Conservation (phyloP, 2,797 vertebrate genomes). For the Spea hammondii region DNA sequence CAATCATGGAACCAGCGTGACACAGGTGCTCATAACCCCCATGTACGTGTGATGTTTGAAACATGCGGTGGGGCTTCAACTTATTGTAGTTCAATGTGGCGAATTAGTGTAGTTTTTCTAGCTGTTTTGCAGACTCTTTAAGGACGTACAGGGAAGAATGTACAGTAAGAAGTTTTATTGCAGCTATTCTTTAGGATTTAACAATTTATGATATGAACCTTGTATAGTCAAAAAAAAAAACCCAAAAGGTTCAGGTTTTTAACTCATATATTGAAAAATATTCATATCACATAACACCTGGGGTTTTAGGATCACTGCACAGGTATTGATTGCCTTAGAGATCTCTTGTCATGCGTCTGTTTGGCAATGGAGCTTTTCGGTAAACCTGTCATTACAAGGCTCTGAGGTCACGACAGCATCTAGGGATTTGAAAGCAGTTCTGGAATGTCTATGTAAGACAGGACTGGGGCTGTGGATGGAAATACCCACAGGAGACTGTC, state of each 20-base stretch:
- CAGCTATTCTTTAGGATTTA: background rate
- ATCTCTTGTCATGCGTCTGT: constrained; percentile 21
- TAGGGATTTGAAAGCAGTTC: constrained; percentile 4
- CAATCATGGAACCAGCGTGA: background rate
- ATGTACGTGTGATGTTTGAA: constrained; percentile 38
- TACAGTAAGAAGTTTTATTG: background rate
- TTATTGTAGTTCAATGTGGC: constrained; percentile 23
- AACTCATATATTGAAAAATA: constrained; percentile 6
- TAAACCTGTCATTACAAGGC: constrained; percentile 9
- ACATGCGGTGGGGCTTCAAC: constrained; percentile 29
- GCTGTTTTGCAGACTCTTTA: constrained; percentile 28
- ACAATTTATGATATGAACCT: background rate
- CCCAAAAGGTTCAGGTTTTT: background rate
- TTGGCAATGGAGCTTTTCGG: constrained; percentile 31
- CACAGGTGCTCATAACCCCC: constrained; percentile 16
- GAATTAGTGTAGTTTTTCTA: constrained; percentile 16
- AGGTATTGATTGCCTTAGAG: constrained; percentile 28
- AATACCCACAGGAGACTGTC: constrained; percentile 10
- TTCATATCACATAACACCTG: constrained; percentile 13
- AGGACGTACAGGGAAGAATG: constrained; percentile 14
- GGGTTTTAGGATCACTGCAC: constrained; percentile 19
- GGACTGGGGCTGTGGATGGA: constrained; percentile 23
- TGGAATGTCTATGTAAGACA: constrained; percentile 24
- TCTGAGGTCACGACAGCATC: constrained; percentile 11
- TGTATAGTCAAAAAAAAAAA: no score